A percentile compares a stretch with the other conserved stretches of the same genome.
Evolutionary conservation across 2,797 vertebrate species (phyloP).

Genomic region (Falco columbarius): DNA sequence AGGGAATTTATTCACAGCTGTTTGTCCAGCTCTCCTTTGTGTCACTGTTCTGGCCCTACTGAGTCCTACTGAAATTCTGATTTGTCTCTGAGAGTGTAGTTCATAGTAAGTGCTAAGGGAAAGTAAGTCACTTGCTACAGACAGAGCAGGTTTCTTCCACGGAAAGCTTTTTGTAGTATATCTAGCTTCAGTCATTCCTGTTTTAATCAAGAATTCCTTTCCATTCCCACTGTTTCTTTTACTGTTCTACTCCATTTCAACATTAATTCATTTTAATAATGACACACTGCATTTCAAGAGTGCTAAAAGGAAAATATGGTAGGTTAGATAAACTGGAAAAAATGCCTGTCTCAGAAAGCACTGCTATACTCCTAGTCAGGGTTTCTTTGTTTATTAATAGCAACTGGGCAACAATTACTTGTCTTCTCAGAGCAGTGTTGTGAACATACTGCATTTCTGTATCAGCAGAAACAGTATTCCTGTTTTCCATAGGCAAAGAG

Average conservation of each 20-base stretch:
- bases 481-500: slow-evolving; percentile 3
- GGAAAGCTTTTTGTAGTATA: background rate
- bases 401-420: slow-evolving; percentile 16
- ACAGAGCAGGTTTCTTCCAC: background rate
- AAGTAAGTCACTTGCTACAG: background rate
- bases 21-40: background rate
- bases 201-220: background rate
- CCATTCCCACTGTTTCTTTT: background rate
- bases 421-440: background rate
- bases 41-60: background rate
- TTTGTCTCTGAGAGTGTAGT: background rate
- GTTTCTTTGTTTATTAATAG: slow-evolving; percentile 33
- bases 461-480: background rate
- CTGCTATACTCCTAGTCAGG: background rate
- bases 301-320: background rate
- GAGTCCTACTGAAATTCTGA: background rate
- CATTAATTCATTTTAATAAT: background rate
- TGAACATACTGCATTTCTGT: background rate
- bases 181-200: background rate
- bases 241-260: background rate
- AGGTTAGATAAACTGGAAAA: background rate
- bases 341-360: background rate
- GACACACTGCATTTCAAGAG: background rate
- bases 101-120: background rate
- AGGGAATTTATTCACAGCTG: background rate